Percentiles rank a stretch among this genome's conserved stretches.
Evolutionary conservation across 1,140 invertebrate genomes (phyloP).

Genomic region (Meloidogyne exigua): DNA sequence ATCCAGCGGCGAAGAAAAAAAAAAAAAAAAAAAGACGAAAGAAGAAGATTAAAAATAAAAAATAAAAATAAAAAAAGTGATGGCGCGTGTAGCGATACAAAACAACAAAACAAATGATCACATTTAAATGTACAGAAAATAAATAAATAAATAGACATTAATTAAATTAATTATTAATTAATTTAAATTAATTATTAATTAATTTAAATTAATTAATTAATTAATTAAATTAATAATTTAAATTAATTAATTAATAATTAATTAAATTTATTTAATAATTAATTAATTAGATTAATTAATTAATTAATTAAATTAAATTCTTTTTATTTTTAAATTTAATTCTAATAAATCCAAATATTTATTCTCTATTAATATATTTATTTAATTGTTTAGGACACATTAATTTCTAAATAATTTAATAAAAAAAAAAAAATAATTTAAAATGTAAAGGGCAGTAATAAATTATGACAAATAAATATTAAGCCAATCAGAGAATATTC

Average conservation of each 20-base stretch:
- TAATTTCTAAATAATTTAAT: no score
- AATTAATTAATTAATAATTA: no score
- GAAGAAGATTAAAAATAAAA: background rate
- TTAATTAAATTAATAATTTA: no score
- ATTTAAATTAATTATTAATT: no score
- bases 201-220: no score
- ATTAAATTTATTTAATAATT: no score
- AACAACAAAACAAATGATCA: background rate
- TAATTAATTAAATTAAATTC: no score
- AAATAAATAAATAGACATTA: background rate
- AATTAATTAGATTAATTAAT: no score
- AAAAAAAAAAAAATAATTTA: background rate
- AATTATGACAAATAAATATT: background rate
- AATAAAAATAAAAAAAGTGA: background rate
- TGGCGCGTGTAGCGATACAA: conserved; percentile 3
- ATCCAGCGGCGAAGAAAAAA: background rate
- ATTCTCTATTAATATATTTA: no score
- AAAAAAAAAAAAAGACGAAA: background rate
- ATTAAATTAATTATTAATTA: no score
- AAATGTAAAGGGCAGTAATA: background rate
- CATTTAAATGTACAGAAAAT: background rate
- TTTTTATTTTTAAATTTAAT: no score
- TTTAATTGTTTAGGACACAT: background rate
- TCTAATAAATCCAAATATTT: no score
- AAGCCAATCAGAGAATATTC: background rate